These are phyloP conservation scores for Pharmacophagus antenor DNA, from an alignment of 2,888 invertebrate genomes.

Conservation along the genomic window DNA sequence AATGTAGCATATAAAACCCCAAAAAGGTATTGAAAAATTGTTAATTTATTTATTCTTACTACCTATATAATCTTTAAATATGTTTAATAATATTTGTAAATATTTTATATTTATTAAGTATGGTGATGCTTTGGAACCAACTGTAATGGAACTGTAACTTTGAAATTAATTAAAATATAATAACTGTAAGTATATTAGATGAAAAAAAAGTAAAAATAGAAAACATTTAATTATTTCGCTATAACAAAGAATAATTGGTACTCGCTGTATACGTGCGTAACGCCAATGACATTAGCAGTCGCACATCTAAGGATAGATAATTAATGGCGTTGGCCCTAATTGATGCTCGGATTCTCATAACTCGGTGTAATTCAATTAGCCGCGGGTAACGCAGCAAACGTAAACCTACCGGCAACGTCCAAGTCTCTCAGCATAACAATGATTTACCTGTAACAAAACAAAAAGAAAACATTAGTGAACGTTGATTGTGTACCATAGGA, in stretches of 20 bases:
- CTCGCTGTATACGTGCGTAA: neutral
- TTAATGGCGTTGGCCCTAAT: slow-evolving; percentile 25
- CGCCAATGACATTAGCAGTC: slow-evolving; percentile 20
- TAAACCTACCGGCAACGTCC: slow-evolving; percentile 19
- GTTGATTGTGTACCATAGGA: too few species aligned
- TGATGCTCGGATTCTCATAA: slow-evolving; percentile 24
- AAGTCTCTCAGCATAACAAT: slow-evolving; percentile 19
- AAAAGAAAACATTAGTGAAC: slow-evolving; percentile 10
- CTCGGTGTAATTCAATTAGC: slow-evolving; percentile 27
- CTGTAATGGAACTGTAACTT: too few species aligned
- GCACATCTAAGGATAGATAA: slow-evolving; percentile 27
- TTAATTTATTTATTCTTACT: too few species aligned
- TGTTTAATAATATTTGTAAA: too few species aligned
- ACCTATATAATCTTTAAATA: too few species aligned
- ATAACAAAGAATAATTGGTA: neutral
- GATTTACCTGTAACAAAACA: slow-evolving; percentile 39
- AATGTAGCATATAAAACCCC: too few species aligned
- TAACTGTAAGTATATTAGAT: too few species aligned
- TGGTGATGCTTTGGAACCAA: too few species aligned
- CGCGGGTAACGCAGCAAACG: slow-evolving; percentile 28
- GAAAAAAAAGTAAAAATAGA: too few species aligned
- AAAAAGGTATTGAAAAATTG: too few species aligned
- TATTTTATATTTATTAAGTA: too few species aligned
- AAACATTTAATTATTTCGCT: neutral
- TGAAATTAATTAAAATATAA: too few species aligned